These are phyloP conservation scores for Osmerus mordax DNA, from an alignment of 2,113 vertebrate species.

Conservation along the genomic window DNA sequence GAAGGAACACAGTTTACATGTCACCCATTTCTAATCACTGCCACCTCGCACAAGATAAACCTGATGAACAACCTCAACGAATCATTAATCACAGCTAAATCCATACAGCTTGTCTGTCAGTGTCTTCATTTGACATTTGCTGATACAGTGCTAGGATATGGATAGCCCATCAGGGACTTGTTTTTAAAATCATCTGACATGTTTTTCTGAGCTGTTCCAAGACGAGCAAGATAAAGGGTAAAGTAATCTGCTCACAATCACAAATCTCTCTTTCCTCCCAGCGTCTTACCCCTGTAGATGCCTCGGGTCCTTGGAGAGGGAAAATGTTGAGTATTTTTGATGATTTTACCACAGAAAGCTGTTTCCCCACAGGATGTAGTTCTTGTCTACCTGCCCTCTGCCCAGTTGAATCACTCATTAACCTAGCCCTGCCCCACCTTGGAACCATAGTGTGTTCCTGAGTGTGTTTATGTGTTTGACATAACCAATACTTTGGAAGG, in stretches of 20 bases:
- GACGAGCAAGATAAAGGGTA: not conserved
- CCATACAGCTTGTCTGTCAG: not conserved
- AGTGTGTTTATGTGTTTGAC: slow-evolving; percentile 1
- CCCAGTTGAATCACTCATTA: slow-evolving; percentile 52
- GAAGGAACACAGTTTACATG: no score
- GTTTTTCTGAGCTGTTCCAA: not conserved
- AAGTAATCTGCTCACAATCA: no score
- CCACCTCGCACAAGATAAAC: no score
- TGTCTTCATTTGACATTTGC: not conserved
- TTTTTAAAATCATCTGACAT: not conserved
- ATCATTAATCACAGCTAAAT: not conserved
- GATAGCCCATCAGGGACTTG: no score
- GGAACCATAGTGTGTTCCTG: not conserved
- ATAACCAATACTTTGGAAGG: not conserved
- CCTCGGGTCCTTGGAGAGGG: not conserved
- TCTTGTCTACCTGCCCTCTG: slow-evolving; percentile 36
- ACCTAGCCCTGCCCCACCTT: slow-evolving; percentile 36
- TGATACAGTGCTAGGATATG: no score
- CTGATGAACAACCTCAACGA: not conserved
- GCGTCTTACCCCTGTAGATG: not conserved
- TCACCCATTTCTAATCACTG: no score
- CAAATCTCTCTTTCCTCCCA: no score
- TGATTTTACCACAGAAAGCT: slow-evolving; percentile 13
- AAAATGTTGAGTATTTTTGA: slow-evolving; percentile 13
- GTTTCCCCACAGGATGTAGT: not conserved